Base-by-base conservation (phyloP, 2,113 vertebrate species). In the Scartelaos histophorus region DNA sequence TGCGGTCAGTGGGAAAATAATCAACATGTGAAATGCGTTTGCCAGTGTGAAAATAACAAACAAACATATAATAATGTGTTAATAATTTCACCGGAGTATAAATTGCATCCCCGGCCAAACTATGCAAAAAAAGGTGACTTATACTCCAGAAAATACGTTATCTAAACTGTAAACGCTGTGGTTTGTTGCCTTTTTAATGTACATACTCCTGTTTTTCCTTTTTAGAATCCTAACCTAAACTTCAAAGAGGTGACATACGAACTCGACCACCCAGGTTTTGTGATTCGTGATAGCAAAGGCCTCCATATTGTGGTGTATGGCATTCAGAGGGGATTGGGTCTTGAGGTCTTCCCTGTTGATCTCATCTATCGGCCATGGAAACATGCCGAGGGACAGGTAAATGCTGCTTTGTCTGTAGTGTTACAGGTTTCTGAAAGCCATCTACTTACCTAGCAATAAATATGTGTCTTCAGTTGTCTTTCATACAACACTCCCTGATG, bases 211-310 rank as follows among this genome's bases (percentile, higher is more conserved):
- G 51, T 7, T 73, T 15, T 67, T 78, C 4, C 3, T 54, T 7
- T n/a, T 1, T 60, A 99, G 98, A 99, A 98, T 91, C 97, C 97
- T 57, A 96, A 60, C 89, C 87, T 99, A 82, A 99, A 99, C 91
- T 99, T 99, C 89, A 99, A 99, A 90, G 97, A 99, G 90, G 98
- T 99, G 80, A 98, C 97, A 0, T 99, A 99, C 45, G 98, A 99
- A 87, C 90, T 99, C 79, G 98, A 99, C 89, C 97, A 98, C 75
- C 94, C 95, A 0, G 96, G 97, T 73, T 99, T 99, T 89, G 92
- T 96, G 73, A 97, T 99, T 90, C 96, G 96, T 85, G 98, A 99
- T 86, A 98, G 95, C 88, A 99, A 99, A 91, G 97, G 97, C 47
- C 93, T 99, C 73, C 95, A 99, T 71, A 96, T 97, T 13, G 97